Conservation (phyloP, 1,140 invertebrate genomes). For the Hyphantria cunea region DNA sequence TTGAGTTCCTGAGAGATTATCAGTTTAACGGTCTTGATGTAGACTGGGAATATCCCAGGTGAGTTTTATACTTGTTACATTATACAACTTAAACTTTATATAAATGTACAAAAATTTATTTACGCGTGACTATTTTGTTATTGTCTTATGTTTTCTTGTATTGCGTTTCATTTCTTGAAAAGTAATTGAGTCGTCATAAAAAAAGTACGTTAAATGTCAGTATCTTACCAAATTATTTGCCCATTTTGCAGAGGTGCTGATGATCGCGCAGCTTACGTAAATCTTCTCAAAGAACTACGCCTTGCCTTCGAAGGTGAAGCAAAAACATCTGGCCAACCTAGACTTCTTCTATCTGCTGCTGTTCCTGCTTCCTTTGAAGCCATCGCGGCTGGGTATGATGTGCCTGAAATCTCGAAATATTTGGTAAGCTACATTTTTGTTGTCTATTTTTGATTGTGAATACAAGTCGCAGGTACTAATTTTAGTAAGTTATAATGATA, state of each 20-base stretch:
- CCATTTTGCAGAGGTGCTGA: conserved; percentile 86
- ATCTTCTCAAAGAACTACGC: conserved; percentile 91
- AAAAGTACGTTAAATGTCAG: too few relatives aligned
- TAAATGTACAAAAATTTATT: too few relatives aligned
- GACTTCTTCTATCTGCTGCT: conserved; percentile 93
- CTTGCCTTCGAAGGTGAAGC: conserved; percentile 95
- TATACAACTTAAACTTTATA: too few relatives aligned
- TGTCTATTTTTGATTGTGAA: too few relatives aligned
- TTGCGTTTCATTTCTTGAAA: too few relatives aligned
- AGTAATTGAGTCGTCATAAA: background rate
- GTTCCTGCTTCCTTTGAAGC: conserved; percentile 96
- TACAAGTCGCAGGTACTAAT: too few relatives aligned
- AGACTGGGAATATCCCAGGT: conserved; percentile 97
- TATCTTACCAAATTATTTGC: background rate
- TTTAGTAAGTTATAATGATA: too few relatives aligned
- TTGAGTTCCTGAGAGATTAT: conserved; percentile 94
- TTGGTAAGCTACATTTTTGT: conserved; percentile 75
- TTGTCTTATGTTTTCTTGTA: too few relatives aligned
- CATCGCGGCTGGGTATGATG: conserved; percentile 96
- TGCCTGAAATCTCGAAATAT: conserved; percentile 96
- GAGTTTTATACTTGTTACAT: conserved; percentile 26
- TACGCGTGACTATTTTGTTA: too few relatives aligned
- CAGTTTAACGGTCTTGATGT: conserved; percentile 98
- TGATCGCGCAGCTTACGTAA: conserved; percentile 91
- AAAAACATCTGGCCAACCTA: conserved; percentile 88